Percentiles rank a stretch among this genome's conserved stretches.
Conservation (phyloP, 2,113 vertebrate species). For the Empidonax alnorum region DNA sequence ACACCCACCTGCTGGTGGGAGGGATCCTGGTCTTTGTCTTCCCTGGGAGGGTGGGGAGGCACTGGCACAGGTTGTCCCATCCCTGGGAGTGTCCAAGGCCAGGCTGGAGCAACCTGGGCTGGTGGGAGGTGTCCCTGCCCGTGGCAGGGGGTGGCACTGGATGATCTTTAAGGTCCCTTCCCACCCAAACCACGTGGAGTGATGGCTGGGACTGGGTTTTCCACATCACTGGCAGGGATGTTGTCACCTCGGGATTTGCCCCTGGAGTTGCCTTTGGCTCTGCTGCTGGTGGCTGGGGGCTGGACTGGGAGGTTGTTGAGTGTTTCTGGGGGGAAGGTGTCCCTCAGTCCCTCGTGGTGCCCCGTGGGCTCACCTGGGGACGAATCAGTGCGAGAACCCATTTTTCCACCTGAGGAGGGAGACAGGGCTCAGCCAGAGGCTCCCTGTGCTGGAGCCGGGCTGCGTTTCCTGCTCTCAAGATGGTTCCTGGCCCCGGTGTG, state of each 20-base stretch:
- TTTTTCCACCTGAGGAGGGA: neutral
- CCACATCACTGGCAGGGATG: rapidly evolving
- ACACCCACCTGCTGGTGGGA: neutral
- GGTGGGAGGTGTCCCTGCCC: neutral
- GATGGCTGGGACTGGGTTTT: neutral
- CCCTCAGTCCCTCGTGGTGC: neutral
- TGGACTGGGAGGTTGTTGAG: neutral
- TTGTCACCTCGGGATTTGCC: neutral
- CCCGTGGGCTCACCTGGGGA: neutral
- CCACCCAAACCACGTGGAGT: rapidly evolving
- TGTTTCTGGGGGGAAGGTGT: neutral
- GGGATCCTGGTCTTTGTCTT: neutral
- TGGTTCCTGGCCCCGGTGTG: neutral
- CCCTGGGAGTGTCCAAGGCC: neutral
- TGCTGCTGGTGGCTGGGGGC: neutral
- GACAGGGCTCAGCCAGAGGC: neutral
- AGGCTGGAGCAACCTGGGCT: neutral
- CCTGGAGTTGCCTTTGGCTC: rapidly evolving
- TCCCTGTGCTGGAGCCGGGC: neutral
- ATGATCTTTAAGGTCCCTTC: neutral
- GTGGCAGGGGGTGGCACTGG: neutral
- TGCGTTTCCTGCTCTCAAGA: neutral
- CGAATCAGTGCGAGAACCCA: rapidly evolving
- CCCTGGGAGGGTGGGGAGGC: neutral
- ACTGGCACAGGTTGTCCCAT: neutral